A percentile compares a stretch with the other conserved stretches of the same genome.
Conservation (phyloP, 2,113 vertebrate species). For the Chaetodon trifascialis region DNA sequence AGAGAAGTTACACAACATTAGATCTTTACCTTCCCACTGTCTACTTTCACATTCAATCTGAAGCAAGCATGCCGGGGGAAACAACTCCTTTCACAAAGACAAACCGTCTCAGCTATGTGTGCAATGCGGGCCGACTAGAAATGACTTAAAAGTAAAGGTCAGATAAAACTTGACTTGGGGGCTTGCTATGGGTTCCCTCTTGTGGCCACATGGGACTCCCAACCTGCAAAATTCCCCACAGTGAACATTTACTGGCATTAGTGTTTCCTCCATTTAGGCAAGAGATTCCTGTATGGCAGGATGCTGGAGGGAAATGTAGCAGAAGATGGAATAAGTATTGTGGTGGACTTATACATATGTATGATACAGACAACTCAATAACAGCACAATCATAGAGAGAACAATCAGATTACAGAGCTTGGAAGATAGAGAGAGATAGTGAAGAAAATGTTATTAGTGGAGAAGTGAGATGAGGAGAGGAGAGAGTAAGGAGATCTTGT, state of each 20-base stretch:
- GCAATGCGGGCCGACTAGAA: not conserved
- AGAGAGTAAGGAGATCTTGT: conserved; percentile 69
- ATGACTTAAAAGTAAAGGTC: conserved; percentile 6
- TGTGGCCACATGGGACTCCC: not conserved
- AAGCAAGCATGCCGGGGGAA: not conserved
- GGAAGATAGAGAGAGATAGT: conserved; percentile 76
- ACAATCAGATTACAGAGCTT: conserved; percentile 82
- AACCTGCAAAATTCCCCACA: not conserved
- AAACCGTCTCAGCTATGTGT: not conserved
- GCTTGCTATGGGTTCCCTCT: not conserved
- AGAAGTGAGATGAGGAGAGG: conserved; percentile 76
- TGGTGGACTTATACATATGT: conserved; percentile 84
- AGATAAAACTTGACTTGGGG: not conserved
- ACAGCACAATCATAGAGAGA: conserved; percentile 76
- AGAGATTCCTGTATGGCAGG: conserved; percentile 42
- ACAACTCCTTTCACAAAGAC: not conserved
- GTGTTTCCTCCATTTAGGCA: conserved; percentile 46
- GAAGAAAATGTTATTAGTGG: conserved; percentile 85
- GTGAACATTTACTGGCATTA: conserved; percentile 41
- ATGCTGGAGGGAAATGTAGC: conserved; percentile 42
- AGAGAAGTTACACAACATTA: not conserved
- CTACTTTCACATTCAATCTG: not conserved
- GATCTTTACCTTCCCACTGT: not conserved
- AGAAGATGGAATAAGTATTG: conserved; percentile 73
- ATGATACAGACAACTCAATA: conserved; percentile 85